Evolutionary conservation across 2,113 vertebrate species (phyloP), one percentile per base, ranked within the genome.

Genomic region (Centropus unirufus): DNA sequence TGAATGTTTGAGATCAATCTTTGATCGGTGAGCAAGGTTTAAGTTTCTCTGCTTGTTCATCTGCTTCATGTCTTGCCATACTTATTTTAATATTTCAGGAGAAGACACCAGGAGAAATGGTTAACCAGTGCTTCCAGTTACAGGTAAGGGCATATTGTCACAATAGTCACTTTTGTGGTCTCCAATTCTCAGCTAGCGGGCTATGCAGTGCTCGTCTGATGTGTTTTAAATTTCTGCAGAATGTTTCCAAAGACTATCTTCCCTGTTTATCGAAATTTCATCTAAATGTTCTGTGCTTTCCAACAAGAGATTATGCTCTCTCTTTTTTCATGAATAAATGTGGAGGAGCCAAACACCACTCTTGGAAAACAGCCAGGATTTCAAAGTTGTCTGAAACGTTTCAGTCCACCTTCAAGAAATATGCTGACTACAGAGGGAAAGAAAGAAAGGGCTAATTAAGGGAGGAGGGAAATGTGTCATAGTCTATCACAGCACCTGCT

Each of bases 71-170:
- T 77, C 88, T 95, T 96, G 72, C 69, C 44, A 7, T 62, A 66
- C 20, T 93, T 74, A 94, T 94, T 97, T 96, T 85, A 94, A 47
- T 62, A 92, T 96, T 96, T 96, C 86, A 95, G 69, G 46, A 93
- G n/a, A 49, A 94, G 86, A 94, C 18, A 32, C 57, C 67, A 85
- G 87, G 49, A 92, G 72, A 97, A 97, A 93, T 30, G 13, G 52
- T 49, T 49, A 93, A 23, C 54, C 57, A 95, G 69, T 51, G 96
- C 78, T 9, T 73, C 95, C 30, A 78, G 77, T 77, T 91, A 86
- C 21, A 87, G 67, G 83, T 75, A 93, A 85, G 29, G 5, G 30
- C 8, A 32, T 73, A 61, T 85, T 83, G 21, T 91, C 76, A 94
- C 66, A 96, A 86, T 90, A 67, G 76, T 92, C 66, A 90, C 47